A percentile compares a stretch with the other conserved stretches of the same genome.
Evolutionary conservation across 2,888 invertebrate species (phyloP).

Genomic region (Melanostoma mellinum): DNA sequence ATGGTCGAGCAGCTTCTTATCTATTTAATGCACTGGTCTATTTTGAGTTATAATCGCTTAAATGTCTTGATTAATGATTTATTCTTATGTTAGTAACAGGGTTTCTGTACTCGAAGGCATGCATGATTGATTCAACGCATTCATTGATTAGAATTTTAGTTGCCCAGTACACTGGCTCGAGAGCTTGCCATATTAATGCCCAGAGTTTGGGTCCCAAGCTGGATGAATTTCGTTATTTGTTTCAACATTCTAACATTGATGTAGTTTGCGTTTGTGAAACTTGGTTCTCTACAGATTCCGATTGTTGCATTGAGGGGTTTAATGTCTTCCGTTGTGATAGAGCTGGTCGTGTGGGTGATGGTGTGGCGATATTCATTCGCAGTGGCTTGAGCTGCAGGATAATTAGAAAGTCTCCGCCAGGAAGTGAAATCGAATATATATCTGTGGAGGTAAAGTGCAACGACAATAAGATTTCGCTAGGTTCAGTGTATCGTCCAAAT

Average conservation of each 20-base stretch:
- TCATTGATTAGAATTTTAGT: slow-evolving; percentile 8
- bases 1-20: background rate
- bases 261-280: background rate
- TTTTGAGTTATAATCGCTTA: background rate
- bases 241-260: too few relatives aligned
- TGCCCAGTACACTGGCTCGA: background rate
- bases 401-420: background rate
- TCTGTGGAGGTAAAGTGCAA: slow-evolving; percentile 1
- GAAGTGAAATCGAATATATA: slow-evolving; percentile 3
- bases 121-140: slow-evolving; percentile 4
- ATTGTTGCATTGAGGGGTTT: background rate
- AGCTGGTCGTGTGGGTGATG: slow-evolving; percentile 4
- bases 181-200: slow-evolving; percentile 8
- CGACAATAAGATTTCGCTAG: background rate
- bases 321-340: slow-evolving; percentile 16
- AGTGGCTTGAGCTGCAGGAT: slow-evolving; percentile 5
- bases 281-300: background rate
- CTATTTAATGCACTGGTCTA: slow-evolving; percentile 3
- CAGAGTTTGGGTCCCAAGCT: background rate
- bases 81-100: background rate
- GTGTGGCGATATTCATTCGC: slow-evolving; percentile 2
- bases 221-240: background rate
- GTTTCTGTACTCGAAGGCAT: background rate
- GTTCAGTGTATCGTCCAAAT: slow-evolving; percentile 6
- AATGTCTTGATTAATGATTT: background rate